Evolutionary conservation across 35 echinoderm and acorn worm genomes (phyloP).

Genomic region (Nesometra sesokonis): DNA sequence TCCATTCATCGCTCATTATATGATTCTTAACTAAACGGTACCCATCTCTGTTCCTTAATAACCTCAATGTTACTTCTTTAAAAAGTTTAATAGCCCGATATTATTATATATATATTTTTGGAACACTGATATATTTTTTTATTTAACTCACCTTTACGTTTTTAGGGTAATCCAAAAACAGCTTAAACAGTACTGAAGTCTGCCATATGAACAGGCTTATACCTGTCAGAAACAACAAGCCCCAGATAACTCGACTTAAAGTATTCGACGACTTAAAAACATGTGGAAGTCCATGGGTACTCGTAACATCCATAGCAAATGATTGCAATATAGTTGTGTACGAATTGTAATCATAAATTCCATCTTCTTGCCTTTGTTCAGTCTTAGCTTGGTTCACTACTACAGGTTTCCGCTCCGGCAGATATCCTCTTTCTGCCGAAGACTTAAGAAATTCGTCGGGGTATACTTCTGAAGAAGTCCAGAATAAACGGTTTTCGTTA

Average conservation of each 20-base stretch:
- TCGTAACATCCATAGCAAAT: slow-evolving; percentile 9
- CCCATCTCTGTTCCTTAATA: too few species aligned
- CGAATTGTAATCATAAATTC: not conserved
- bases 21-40: too few species aligned
- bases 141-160: not conserved
- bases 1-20: too few species aligned
- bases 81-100: too few species aligned
- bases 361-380: not conserved
- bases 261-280: slow-evolving; percentile 13
- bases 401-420: not conserved
- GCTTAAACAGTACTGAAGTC: not conserved
- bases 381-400: not conserved
- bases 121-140: too few species aligned
- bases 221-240: not conserved
- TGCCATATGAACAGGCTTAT: slow-evolving; percentile 28
- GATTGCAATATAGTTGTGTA: not conserved
- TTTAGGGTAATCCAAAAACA: not conserved
- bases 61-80: too few species aligned
- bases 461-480: not conserved
- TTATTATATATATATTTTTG: too few species aligned
- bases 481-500: not conserved
- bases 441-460: not conserved
- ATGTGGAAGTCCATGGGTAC: slow-evolving; percentile 29
- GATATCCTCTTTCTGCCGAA: not conserved
- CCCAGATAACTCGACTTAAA: slow-evolving; percentile 22